Evolutionary conservation across 2,888 invertebrate species (phyloP), one percentile per base, ranked within the genome.

Genomic region (Dynastes tityus): DNA sequence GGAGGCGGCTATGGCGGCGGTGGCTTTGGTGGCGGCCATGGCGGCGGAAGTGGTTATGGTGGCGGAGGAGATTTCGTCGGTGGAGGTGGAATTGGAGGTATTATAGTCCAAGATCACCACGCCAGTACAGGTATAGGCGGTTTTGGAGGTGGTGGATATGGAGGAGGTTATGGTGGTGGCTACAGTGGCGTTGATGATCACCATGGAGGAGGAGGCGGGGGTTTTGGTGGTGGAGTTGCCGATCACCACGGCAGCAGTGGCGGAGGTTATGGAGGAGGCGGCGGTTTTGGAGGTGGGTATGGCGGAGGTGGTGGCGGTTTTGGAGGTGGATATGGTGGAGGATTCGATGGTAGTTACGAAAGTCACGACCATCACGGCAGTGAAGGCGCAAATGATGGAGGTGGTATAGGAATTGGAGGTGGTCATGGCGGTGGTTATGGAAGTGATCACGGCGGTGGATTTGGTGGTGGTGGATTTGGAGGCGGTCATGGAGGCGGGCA

Each of bases 381-480:
- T 45, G 73, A 73, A 3, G 78, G 79, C 9, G 40, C 68, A 3
- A 64, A 55, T 5, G 81, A 80, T 22, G 82, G 81, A n/a, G 55
- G 32, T 80, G 90, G 90, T 0, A 90, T 90, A 55, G 81, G 79
- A 27, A 45, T 64, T 32, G 82, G 82, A n/a, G 80, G 81, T 22
- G 78, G 78, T 45, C 45, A 45, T 45, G 45, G 45, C 1, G 32
- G 58, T 8, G 76, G 80, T 5, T 37, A 37, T 22, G 78, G 76
- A 27, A 81, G 81, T 27, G 81, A 81, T 9, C 49, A 45, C 80
- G 90, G 90, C 0, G 90, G 90, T 27, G 80, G 80, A 27, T 58
- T 55, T 32, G 82, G 82, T n/a, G 82, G 82, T n/a, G 45, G 45
- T 45, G 2, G 80, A 78, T 32, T 32, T 32, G 32, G 32, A 4